Conservation (phyloP, 2,888 invertebrate genomes). For the Endomychus coccineus region DNA sequence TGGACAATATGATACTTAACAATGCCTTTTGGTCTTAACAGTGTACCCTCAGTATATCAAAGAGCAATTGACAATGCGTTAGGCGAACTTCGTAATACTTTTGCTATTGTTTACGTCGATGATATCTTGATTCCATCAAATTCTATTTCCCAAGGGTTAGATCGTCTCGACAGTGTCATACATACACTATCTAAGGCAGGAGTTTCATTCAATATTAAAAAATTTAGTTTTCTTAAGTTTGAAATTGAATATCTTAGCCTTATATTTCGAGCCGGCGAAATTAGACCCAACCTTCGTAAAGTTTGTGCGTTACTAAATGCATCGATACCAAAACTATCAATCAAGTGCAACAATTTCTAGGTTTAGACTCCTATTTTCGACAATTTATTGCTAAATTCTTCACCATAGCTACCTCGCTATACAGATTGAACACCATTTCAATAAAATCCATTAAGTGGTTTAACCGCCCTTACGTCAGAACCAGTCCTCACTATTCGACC, state of each 20-base stretch:
- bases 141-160: slow-evolving; percentile 14
- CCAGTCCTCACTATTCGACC: no score
- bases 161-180: slow-evolving; percentile 17
- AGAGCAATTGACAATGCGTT: slow-evolving; percentile 19
- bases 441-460: no score
- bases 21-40: slow-evolving; percentile 20
- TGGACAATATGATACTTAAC: no score
- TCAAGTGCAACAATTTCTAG: slow-evolving; percentile 18
- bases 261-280: slow-evolving; percentile 9
- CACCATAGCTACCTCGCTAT: no score
- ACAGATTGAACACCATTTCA: no score
- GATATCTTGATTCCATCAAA: slow-evolving; percentile 19
- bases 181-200: slow-evolving; percentile 15
- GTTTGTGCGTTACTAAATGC: slow-evolving; percentile 10
- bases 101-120: slow-evolving; percentile 20
- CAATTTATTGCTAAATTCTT: no score
- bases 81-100: slow-evolving; percentile 12
- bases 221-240: slow-evolving; percentile 16
- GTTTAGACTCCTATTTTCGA: slow-evolving; percentile 24
- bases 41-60: slow-evolving; percentile 25
- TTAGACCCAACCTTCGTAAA: slow-evolving; percentile 14
- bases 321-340: slow-evolving; percentile 13
- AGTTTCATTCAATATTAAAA: slow-evolving; percentile 18
- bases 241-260: slow-evolving; percentile 16
- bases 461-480: no score